Base-by-base conservation (phyloP, 2,113 vertebrate genomes). In the Sinocyclocheilus maitianheensis region DNA sequence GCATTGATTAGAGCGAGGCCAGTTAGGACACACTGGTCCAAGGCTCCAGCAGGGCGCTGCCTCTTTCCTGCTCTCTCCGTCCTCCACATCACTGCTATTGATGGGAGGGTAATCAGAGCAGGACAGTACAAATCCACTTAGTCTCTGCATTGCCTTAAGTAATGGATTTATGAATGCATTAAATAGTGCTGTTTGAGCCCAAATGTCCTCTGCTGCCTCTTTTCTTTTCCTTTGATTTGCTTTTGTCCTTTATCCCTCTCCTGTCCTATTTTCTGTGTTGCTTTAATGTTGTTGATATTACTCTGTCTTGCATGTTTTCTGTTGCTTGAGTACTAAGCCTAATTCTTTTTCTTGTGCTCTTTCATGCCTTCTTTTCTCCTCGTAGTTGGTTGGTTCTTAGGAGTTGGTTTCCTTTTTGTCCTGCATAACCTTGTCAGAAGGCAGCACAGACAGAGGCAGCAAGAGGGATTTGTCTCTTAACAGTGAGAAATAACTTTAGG, bases 101-200 rank as follows among this genome's bases (percentile, higher is more conserved):
- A 95, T 94, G 92, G 90, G 90, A 90, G 93, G 84, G 94, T 94
- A 92, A 95, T 95, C 95, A 93, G 91, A 90, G 93, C 94, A 94
- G 94, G 91, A 87, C 86, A 91, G 90, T 92, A 91, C 90, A 94
- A 94, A 95, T 93, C 94, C 93, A 90, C 93, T 96, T 91, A 71
- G 91, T 92, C 94, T 90, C 86, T 89, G 88, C 91, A 91, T 94
- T 94, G 91, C 92, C 95, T 92, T 92, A 94, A 95, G 94, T 94
- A 95, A 95, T 94, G 93, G 95, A 94, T 96, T 96, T 96, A 94
- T 91, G 90, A 95, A 92, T 90, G 87, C 94, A 95, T 92, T 93
- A 93, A 94, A 95, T 92, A 91, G 92, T 90, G 91, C 86, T 87
- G 89, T 88, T 92, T 92, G 55, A 74, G 93, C 90, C 94, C 93